phyloP scores from a whole-genome alignment of 2,113 vertebrate genomes.

The Python bivittatus region DNA sequence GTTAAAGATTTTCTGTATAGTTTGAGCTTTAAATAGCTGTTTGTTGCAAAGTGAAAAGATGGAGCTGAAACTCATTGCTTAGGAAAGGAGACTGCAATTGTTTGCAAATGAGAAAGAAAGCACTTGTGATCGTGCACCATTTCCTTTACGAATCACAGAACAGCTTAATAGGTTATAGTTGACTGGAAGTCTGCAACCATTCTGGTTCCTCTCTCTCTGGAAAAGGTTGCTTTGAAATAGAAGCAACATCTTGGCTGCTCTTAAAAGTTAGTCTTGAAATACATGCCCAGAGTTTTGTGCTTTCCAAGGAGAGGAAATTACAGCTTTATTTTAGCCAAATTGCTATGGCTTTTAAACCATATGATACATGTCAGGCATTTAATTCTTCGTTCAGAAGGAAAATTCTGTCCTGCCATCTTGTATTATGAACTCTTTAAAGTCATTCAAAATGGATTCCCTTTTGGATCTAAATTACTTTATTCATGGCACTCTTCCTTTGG shows the following conservation, averaged over 20 bases:
- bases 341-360: constrained; percentile 19
- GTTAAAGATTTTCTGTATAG: not conserved
- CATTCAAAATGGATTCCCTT: not conserved
- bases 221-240: constrained; percentile 27
- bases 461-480: not conserved
- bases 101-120: constrained; percentile 25
- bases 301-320: constrained; percentile 1
- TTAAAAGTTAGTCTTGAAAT: not conserved
- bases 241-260: not conserved
- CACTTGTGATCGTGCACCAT: accelerated
- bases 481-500: not conserved
- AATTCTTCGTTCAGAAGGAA: not conserved
- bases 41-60: not conserved
- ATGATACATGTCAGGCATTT: constrained; percentile 1
- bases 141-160: constrained; percentile 6
- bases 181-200: not conserved
- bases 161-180: not conserved
- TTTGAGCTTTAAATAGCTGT: not conserved
- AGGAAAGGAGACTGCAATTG: not conserved
- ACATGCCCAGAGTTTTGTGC: not conserved
- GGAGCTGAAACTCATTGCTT: not conserved
- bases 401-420: not conserved
- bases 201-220: not conserved
- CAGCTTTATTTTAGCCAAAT: not conserved
- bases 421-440: not conserved